phyloP scores from a whole-genome alignment of 2,888 invertebrate species.

The Lumbricus terrestris region DNA sequence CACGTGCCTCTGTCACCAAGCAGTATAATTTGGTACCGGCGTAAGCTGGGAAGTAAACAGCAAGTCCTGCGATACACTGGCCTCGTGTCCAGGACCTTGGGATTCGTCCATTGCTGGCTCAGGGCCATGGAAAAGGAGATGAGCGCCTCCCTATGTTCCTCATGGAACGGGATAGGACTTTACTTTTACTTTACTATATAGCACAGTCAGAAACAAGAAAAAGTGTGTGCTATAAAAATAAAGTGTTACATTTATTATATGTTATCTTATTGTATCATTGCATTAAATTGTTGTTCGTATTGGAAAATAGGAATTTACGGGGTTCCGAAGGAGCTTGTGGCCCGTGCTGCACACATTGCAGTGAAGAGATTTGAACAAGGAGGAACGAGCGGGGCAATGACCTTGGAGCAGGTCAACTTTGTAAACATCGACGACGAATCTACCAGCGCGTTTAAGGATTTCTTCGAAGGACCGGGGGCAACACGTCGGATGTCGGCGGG shows the following conservation, averaged over 20 bases:
- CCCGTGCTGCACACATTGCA: background rate
- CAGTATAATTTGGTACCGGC: too few relatives aligned
- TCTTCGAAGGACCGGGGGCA: background rate
- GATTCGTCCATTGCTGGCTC: too few relatives aligned
- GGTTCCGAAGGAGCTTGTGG: background rate
- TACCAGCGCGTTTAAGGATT: background rate
- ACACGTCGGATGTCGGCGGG: background rate
- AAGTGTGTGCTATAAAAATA: background rate
- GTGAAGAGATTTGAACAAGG: background rate
- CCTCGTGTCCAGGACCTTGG: too few relatives aligned
- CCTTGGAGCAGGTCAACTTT: background rate
- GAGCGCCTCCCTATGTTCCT: too few relatives aligned
- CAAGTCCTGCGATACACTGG: too few relatives aligned
- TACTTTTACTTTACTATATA: too few relatives aligned
- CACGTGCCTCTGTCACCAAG: too few relatives aligned
- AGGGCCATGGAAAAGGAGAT: too few relatives aligned
- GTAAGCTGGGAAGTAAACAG: too few relatives aligned
- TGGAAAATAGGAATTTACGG: slow-evolving; percentile 9
- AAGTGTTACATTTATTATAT: background rate
- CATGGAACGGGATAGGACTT: too few relatives aligned
- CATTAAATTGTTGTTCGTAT: background rate
- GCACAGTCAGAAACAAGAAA: background rate
- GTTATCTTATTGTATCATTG: background rate
- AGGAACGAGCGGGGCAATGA: background rate
- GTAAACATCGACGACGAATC: slow-evolving; percentile 16